phyloP scores from a whole-genome alignment of 2,797 vertebrate genomes.

The Hydrocynus forskahlii region DNA sequence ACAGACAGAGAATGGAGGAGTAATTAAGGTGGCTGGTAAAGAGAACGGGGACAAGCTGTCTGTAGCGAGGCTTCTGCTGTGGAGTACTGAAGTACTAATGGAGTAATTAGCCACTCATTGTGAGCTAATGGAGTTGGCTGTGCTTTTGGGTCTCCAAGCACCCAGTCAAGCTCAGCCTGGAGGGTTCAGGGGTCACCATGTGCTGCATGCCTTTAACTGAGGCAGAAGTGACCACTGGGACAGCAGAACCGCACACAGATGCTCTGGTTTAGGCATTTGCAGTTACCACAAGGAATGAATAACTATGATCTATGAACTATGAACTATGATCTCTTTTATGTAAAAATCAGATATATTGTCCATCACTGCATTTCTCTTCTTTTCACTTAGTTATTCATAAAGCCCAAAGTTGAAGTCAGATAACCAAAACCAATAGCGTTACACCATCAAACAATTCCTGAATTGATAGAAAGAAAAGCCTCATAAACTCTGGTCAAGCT shows the following conservation, averaged over 20 bases:
- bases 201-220: slow-evolving; percentile 70
- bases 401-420: not conserved
- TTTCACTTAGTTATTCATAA: not conserved
- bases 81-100: slow-evolving; percentile 94
- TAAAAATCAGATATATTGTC: not conserved
- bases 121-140: slow-evolving; percentile 98
- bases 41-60: slow-evolving; percentile 93
- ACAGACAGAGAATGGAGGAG: slow-evolving; percentile 85
- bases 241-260: not conserved
- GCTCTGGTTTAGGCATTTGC: not conserved
- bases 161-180: slow-evolving; percentile 65
- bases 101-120: slow-evolving; percentile 99
- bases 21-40: slow-evolving; percentile 95
- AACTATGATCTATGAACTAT: not conserved
- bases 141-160: slow-evolving; percentile 81
- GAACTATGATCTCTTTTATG: not conserved
- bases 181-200: slow-evolving; percentile 77
- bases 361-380: not conserved
- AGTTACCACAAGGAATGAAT: not conserved
- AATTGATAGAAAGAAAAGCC: not conserved
- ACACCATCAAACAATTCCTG: not conserved
- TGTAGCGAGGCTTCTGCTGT: slow-evolving; percentile 96
- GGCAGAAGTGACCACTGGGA: slow-evolving; percentile 18
- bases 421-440: not conserved
- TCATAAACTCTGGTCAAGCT: not conserved